Base-by-base conservation (phyloP, 2,888 invertebrate species). In the Eupithecia subumbrata region DNA sequence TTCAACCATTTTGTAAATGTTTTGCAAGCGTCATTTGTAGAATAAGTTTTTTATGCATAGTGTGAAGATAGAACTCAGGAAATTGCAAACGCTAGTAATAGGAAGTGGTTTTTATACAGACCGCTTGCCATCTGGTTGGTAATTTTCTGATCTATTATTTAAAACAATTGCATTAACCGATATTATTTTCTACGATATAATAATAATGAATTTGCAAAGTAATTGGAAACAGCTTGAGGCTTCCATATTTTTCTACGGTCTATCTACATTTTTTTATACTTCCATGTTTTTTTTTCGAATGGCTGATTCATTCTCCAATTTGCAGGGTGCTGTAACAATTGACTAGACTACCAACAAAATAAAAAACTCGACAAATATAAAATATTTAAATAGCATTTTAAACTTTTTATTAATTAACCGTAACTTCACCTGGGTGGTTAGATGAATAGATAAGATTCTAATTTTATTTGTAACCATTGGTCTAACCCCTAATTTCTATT, bases 401-500 rank as follows among this genome's bases (percentile, higher is more conserved):
- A 63, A 48, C 48, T 71, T 76, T 81, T 84, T 83, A 84, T 85
- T 83, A 86, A 85, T 81, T 83, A 79, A 84, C 83, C 84, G 81
- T 84, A 86, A 84, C 85, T 83, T 88, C 88, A 84, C 92, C 87
- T 93, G 93, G 93, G 93, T 93, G 93, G 93, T 88, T 77, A 88
- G 92, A 92, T 93, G 84, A 82, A 75, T 69, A 76, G 92, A 93
- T 92, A 92, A 89, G 83, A 84, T 75, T 85, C 89, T 87, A 88
- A 88, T 88, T 92, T 92, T 92, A 93, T 93, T 92, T 92, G 90
- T 90, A 87, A 88, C 86, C 90, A 85, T 89, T 85, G 88, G 89
- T 85, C 83, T 85, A 92, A 91, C 92, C 93, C 91, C 90, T 91
- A 91, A 93, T 92, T 92, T 92, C 89, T 93, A 92, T 91, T 93